Base-by-base conservation (phyloP, 2,888 invertebrate genomes). In the Catocala sponsa region DNA sequence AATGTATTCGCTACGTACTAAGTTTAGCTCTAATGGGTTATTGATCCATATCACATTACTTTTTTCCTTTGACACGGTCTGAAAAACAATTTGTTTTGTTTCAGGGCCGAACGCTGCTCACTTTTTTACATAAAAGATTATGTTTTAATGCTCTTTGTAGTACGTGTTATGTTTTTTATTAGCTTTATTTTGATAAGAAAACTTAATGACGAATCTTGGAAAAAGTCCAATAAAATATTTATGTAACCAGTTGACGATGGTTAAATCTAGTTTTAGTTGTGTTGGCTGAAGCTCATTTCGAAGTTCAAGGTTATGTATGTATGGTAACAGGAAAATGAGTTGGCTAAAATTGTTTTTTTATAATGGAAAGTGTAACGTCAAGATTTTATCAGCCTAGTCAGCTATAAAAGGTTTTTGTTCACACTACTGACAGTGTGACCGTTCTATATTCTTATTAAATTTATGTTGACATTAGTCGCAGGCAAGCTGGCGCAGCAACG, bases 31-130 rank as follows among this genome's bases (percentile, higher is more conserved):
- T 72, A 71, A 72, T 76, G 68, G 51, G 59, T 60, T 72, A 72
- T 72, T 75, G 76, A 75, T 75, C 63, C 59, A 43, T 72, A 56
- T 75, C 55, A 70, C 44, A 57, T 54, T 51, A 55, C 52, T 42
- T 59, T 58, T 74, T 71, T 75, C 67, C 41, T 48, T 59, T 33
- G 33, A 43, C 9, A 10, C 51, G 46, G 58, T 42, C 33, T 47
- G 13, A 46, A 47, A 42, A 15, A 43, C 49, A 58, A 55, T 67
- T 11, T 54, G 50, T 55, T 59, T 62, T 13, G 11, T 55, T 43
- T 41, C 47, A 52, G 35, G 59, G 63, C 55, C 68, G 53, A 63
- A 52, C 54, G 43, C 41, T 68, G 55, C 53, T 63, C 59, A 59
- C 32, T 71, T 76, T 74, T 49, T 50, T 55, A 76, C 63, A 60